Conservation (phyloP, 1,140 invertebrate genomes). For the Galleria mellonella region DNA sequence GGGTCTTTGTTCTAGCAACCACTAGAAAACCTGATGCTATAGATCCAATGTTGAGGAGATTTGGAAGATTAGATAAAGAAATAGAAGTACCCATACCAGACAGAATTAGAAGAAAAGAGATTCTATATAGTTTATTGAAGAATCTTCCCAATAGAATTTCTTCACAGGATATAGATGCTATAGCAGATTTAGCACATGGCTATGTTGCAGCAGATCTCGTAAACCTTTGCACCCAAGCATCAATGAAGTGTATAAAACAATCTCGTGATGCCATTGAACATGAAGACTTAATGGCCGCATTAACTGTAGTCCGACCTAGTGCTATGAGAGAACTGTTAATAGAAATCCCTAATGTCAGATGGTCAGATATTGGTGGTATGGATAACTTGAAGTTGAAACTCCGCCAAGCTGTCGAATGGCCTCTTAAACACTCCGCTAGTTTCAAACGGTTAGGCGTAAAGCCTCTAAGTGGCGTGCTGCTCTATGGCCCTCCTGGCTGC, state of each 20-base stretch:
- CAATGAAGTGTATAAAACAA: conserved; percentile 73
- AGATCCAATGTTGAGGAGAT: conserved; percentile 82
- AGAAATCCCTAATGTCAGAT: conserved; percentile 88
- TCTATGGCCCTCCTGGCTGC: conserved; percentile 99
- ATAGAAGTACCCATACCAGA: conserved; percentile 90
- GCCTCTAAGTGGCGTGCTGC: conserved; percentile 94
- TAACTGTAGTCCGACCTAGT: conserved; percentile 86
- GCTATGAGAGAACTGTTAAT: conserved; percentile 93
- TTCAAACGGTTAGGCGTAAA: conserved; percentile 93
- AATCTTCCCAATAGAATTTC: conserved; percentile 75
- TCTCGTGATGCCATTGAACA: conserved; percentile 37
- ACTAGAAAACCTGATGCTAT: conserved; percentile 82
- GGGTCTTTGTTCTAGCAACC: conserved; percentile 83
- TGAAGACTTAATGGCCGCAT: conserved; percentile 78
- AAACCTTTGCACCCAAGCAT: conserved; percentile 83
- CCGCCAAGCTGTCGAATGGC: conserved; percentile 94
- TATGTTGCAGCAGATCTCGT: conserved; percentile 92
- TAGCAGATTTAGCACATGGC: conserved; percentile 86
- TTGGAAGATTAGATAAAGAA: conserved; percentile 88
- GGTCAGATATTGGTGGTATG: conserved; percentile 96
- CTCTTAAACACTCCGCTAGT: conserved; percentile 90
- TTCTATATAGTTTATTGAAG: conserved; percentile 78
- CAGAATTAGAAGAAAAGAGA: conserved; percentile 78
- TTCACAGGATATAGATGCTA: conserved; percentile 74
- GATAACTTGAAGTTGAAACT: conserved; percentile 90